phyloP scores from a whole-genome alignment of 1,140 invertebrate genomes.

The Oreohelix idahoensis region DNA sequence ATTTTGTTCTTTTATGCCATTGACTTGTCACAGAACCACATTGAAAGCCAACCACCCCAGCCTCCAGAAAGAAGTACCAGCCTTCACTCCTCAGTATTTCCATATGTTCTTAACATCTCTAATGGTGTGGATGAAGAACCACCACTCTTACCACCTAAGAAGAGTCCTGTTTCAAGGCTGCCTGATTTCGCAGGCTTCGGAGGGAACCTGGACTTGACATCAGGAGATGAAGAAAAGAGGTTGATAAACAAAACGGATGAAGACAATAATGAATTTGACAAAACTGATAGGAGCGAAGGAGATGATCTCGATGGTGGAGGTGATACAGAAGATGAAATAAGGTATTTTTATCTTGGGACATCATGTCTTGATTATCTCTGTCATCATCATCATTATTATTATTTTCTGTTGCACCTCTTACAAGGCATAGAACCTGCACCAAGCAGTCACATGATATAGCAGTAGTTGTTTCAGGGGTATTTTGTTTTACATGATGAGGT shows the following conservation, averaged over 20 bases:
- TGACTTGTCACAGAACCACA: conserved; percentile 5
- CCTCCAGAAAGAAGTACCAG: conserved; percentile 24
- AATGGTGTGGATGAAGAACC: background rate
- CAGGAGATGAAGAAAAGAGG: conserved; percentile 2
- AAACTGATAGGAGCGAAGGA: background rate
- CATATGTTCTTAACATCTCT: background rate
- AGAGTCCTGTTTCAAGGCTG: conserved; percentile 1
- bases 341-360: background rate
- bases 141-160: conserved; percentile 30
- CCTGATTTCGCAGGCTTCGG: background rate
- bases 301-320: background rate
- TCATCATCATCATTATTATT: too few species aligned
- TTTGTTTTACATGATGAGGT: too few species aligned
- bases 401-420: too few species aligned
- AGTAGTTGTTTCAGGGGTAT: too few species aligned
- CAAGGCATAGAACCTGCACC: too few species aligned
- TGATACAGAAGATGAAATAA: background rate
- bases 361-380: too few species aligned
- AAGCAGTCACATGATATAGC: too few species aligned
- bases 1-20: background rate
- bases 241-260: background rate
- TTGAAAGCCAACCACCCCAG: background rate
- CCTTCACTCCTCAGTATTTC: background rate
- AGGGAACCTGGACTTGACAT: background rate
- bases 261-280: conserved; percentile 16